Evolutionary conservation across 2,797 vertebrate genomes (phyloP).

Genomic region (Pangasius mekongensis): DNA sequence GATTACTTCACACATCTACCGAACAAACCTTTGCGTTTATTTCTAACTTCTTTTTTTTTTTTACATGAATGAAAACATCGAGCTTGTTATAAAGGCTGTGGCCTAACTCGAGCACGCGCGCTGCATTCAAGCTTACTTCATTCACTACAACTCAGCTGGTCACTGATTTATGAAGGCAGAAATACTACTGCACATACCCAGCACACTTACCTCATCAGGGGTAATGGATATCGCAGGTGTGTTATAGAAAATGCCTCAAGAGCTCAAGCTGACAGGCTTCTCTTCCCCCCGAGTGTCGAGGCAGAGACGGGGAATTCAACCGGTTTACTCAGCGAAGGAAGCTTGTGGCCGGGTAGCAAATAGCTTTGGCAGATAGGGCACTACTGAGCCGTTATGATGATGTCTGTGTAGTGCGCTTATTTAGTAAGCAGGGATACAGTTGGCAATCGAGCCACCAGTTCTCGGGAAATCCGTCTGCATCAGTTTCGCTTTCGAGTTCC

Average conservation of each 20-base stretch:
- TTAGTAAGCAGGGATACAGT: background rate
- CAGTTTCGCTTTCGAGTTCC: constrained; percentile 74
- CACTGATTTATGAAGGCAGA: background rate
- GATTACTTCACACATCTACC: background rate
- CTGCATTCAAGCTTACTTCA: background rate
- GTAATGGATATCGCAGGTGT: background rate
- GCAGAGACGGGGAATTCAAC: background rate
- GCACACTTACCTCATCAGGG: background rate
- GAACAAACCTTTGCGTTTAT: too few species aligned
- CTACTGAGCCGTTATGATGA: background rate
- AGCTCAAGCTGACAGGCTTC: background rate
- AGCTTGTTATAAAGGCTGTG: background rate
- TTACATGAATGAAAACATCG: background rate
- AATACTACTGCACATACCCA: background rate
- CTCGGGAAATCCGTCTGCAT: constrained; percentile 64
- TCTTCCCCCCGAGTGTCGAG: background rate
- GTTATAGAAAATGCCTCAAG: background rate
- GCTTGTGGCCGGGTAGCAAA: background rate
- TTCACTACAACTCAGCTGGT: background rate
- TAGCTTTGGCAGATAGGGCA: background rate
- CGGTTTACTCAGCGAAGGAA: too few species aligned
- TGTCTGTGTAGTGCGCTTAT: background rate
- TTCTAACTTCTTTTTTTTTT: background rate
- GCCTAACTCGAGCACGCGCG: background rate
- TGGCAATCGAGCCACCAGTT: constrained; percentile 43